phyloP scores from a whole-genome alignment of 1,140 invertebrate species.

The Hyposmocoma kahamanoa region DNA sequence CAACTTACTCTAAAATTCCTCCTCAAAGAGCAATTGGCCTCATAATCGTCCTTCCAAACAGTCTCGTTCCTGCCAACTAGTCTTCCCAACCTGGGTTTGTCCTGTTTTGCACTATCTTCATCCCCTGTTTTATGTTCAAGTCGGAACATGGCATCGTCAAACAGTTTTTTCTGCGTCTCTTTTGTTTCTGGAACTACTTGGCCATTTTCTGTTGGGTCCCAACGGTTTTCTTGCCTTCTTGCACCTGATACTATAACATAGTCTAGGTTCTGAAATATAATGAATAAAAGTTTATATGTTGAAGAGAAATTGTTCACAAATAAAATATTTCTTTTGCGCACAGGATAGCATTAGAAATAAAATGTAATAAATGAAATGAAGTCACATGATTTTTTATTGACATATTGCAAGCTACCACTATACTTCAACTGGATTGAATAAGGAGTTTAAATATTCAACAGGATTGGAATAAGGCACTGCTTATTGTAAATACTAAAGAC shows the following conservation, averaged over 20 bases:
- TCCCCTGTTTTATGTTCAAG: slow-evolving; percentile 94
- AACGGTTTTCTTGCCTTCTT: slow-evolving; percentile 96
- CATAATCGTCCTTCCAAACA: slow-evolving; percentile 92
- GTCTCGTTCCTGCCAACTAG: slow-evolving; percentile 86
- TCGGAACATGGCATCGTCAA: slow-evolving; percentile 97
- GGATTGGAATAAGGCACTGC: too few species aligned
- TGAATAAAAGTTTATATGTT: neutral
- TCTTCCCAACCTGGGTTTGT: slow-evolving; percentile 81
- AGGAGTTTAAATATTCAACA: too few species aligned
- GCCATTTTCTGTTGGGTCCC: slow-evolving; percentile 97
- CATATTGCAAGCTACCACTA: too few species aligned
- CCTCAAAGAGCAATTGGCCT: slow-evolving; percentile 87
- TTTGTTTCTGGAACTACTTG: slow-evolving; percentile 95
- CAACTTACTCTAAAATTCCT: slow-evolving; percentile 86
- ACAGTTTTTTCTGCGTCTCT: slow-evolving; percentile 88
- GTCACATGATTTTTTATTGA: too few species aligned
- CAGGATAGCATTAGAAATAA: too few species aligned
- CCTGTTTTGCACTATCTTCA: slow-evolving; percentile 79
- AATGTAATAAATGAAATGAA: too few species aligned
- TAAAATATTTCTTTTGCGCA: too few species aligned
- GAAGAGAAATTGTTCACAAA: too few species aligned
- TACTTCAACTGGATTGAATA: too few species aligned
- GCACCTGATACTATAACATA: slow-evolving; percentile 97
- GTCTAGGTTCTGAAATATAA: slow-evolving; percentile 90
- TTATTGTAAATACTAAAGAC: too few species aligned